Conservation (phyloP, 2,797 vertebrate genomes). For the Sebastes minor region DNA sequence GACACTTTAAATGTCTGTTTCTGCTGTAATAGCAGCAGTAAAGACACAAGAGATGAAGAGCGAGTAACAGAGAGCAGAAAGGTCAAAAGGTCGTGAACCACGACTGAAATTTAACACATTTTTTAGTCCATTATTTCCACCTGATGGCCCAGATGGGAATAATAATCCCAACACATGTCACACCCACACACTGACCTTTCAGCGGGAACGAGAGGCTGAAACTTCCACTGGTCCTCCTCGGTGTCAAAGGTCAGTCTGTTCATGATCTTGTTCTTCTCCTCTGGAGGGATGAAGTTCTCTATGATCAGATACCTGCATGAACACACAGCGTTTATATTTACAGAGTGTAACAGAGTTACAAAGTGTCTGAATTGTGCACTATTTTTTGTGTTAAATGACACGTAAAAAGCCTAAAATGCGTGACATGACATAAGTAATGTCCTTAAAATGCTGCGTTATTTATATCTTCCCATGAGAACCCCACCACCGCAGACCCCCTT, state of each 20-base stretch:
- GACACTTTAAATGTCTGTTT: neutral
- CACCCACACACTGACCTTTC: slow-evolving; percentile 81
- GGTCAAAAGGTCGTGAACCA: neutral
- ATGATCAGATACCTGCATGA: slow-evolving; percentile 92
- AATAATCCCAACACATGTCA: neutral
- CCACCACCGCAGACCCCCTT: too few relatives aligned
- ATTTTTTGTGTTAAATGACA: too few relatives aligned
- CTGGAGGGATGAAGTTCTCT: slow-evolving; percentile 96
- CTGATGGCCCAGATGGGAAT: neutral
- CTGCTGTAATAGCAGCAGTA: neutral
- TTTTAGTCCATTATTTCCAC: neutral
- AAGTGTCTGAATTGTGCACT: neutral
- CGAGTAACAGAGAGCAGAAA: neutral
- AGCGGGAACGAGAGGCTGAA: slow-evolving; percentile 89
- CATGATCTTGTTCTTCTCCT: slow-evolving; percentile 98
- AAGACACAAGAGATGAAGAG: neutral
- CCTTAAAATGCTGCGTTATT: too few relatives aligned
- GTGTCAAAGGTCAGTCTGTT: slow-evolving; percentile 92
- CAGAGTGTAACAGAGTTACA: neutral
- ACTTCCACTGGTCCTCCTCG: slow-evolving; percentile 96
- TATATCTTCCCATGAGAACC: too few relatives aligned
- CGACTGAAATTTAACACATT: neutral
- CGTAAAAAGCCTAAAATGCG: too few relatives aligned
- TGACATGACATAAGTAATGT: too few relatives aligned
- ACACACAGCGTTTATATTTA: neutral